Evolutionary conservation across 2,888 invertebrate genomes (phyloP).

Genomic region (Cancer borealis): DNA sequence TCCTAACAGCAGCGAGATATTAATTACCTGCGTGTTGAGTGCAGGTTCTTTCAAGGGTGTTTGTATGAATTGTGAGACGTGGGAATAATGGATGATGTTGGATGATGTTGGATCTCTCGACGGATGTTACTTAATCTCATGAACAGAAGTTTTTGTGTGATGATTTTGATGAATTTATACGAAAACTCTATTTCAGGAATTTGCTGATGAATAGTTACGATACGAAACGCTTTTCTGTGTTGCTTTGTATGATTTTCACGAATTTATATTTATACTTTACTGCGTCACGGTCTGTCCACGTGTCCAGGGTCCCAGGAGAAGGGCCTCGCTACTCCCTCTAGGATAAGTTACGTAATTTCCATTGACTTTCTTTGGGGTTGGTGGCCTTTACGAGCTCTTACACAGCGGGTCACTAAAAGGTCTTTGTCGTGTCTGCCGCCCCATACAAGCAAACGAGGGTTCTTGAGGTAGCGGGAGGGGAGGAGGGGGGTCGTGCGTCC

Average conservation of each 20-base stretch:
- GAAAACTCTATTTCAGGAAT: background rate
- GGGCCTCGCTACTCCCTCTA: background rate
- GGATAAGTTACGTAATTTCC: background rate
- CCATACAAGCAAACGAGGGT: background rate
- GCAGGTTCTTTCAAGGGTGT: background rate
- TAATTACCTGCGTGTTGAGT: background rate
- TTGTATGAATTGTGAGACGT: background rate
- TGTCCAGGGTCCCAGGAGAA: background rate
- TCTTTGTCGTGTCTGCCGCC: constrained; percentile 12
- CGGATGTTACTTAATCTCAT: background rate
- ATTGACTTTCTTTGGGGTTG: background rate
- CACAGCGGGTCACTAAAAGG: constrained; percentile 17
- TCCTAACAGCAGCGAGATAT: background rate
- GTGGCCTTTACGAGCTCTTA: constrained; percentile 24
- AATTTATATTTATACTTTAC: background rate
- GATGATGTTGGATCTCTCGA: background rate
- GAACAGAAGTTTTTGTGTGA: background rate
- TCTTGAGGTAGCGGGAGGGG: background rate
- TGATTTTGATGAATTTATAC: background rate
- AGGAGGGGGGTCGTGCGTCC: background rate
- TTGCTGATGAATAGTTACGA: background rate
- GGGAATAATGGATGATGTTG: background rate
- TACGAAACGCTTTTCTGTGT: background rate
- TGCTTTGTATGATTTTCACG: background rate
- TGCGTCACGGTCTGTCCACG: background rate